A percentile compares a stretch with the other conserved stretches of the same genome.
Conservation (phyloP, 2,113 vertebrate species). For the Mus spicilegus region DNA sequence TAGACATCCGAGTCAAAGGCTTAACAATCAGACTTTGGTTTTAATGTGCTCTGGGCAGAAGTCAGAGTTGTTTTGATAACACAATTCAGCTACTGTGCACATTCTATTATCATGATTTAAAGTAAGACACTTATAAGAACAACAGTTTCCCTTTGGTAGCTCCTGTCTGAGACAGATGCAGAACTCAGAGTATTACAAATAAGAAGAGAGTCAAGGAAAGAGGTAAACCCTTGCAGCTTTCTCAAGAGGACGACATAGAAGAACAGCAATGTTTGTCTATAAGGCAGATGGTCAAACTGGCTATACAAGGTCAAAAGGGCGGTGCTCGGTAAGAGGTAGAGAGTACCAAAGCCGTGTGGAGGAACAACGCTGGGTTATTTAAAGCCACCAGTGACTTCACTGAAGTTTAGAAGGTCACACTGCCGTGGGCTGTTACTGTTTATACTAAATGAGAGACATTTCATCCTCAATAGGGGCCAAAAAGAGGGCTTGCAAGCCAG, state of each 20-base stretch:
- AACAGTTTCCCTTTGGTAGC: not conserved
- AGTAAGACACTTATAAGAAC: conserved; percentile 48
- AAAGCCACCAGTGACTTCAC: conserved; percentile 79
- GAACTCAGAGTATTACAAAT: not conserved
- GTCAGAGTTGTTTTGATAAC: conserved; percentile 47
- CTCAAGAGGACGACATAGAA: conserved; percentile 74
- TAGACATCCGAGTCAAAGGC: conserved; percentile 53
- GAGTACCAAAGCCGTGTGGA: conserved; percentile 84
- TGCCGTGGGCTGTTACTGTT: conserved; percentile 61
- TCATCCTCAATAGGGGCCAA: not conserved
- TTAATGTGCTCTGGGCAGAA: conserved; percentile 43
- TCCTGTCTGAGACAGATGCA: conserved; percentile 33
- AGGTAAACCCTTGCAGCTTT: conserved; percentile 68
- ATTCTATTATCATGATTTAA: conserved; percentile 33
- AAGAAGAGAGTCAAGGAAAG: conserved; percentile 64
- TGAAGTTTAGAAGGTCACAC: conserved; percentile 79
- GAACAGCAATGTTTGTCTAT: conserved; percentile 83
- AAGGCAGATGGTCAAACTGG: conserved; percentile 87
- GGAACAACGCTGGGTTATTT: conserved; percentile 80
- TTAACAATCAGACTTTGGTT: conserved; percentile 57
- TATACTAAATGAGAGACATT: conserved; percentile 31
- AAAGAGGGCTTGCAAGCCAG: not conserved
- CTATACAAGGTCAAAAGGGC: conserved; percentile 85
- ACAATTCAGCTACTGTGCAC: conserved; percentile 41
- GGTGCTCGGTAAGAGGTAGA: conserved; percentile 87